These are phyloP conservation scores for Teleiodes luculella DNA, from an alignment of 2,888 invertebrate species.

Conservation along the genomic window DNA sequence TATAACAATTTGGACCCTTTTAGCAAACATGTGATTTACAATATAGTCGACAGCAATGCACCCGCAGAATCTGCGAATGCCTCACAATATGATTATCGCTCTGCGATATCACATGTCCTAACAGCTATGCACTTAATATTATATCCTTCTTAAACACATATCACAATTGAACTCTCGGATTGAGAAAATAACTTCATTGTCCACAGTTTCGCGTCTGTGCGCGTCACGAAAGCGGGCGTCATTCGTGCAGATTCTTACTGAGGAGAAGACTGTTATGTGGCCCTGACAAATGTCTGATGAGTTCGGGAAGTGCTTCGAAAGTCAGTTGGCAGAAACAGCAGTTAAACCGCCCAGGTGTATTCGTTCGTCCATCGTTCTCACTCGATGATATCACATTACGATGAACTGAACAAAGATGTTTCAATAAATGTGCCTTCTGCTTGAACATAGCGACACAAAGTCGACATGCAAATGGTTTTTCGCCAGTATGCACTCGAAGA, in stretches of 20 bases:
- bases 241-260: conserved; percentile 92
- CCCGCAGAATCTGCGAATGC: conserved; percentile 61
- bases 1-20: conserved; percentile 76
- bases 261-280: conserved; percentile 92
- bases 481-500: conserved; percentile 91
- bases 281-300: conserved; percentile 91
- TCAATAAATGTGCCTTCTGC: conserved; percentile 91
- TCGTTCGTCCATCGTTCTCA: conserved; percentile 82
- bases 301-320: conserved; percentile 91
- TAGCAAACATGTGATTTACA: conserved; percentile 67
- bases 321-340: conserved; percentile 93
- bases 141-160: conserved; percentile 74
- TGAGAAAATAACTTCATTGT: conserved; percentile 66
- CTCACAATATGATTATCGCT: conserved; percentile 66
- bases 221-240: conserved; percentile 65
- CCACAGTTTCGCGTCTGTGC: conserved; percentile 53
- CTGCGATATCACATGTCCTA: conserved; percentile 65
- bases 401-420: conserved; percentile 93
- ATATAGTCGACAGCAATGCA: conserved; percentile 60
- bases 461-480: conserved; percentile 93
- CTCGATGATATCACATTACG: conserved; percentile 91
- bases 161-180: conserved; percentile 72
- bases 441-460: conserved; percentile 95
- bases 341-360: conserved; percentile 84
- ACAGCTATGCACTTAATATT: conserved; percentile 61